Evolutionary conservation across 2,797 vertebrate species (phyloP).

Genomic region (Aeoliscus strigatus): DNA sequence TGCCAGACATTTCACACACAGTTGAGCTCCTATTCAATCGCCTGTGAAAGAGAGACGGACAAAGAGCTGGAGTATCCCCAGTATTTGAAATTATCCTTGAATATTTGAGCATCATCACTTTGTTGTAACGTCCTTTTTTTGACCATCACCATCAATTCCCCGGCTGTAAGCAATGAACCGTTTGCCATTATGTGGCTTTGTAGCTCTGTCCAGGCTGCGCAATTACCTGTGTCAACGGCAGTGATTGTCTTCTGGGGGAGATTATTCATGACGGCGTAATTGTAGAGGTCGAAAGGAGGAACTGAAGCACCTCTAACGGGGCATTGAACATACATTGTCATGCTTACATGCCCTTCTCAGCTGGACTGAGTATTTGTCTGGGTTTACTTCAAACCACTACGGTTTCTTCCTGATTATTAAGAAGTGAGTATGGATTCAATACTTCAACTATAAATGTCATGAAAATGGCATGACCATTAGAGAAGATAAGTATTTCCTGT

Average conservation of each 20-base stretch:
- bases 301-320: conserved; percentile 12
- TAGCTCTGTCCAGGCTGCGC: conserved; percentile 71
- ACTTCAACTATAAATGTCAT: no score
- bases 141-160: conserved; percentile 66
- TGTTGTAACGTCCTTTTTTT: conserved; percentile 65
- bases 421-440: no score
- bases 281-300: conserved; percentile 41
- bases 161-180: conserved; percentile 69
- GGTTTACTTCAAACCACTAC: no score
- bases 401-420: no score
- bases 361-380: no score
- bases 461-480: no score
- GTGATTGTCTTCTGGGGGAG: conserved; percentile 63
- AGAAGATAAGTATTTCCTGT: no score
- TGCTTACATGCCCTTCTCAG: no score
- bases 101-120: conserved; percentile 65
- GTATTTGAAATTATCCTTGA: conserved; percentile 68
- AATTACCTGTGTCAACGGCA: conserved; percentile 73
- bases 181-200: conserved; percentile 72
- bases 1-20: conserved; percentile 67
- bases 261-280: conserved; percentile 65
- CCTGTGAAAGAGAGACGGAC: conserved; percentile 58
- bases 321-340: not conserved
- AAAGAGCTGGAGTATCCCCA: conserved; percentile 40
- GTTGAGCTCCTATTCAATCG: conserved; percentile 67